Conservation (phyloP, 1,140 invertebrate genomes). For the Diprion similis region DNA sequence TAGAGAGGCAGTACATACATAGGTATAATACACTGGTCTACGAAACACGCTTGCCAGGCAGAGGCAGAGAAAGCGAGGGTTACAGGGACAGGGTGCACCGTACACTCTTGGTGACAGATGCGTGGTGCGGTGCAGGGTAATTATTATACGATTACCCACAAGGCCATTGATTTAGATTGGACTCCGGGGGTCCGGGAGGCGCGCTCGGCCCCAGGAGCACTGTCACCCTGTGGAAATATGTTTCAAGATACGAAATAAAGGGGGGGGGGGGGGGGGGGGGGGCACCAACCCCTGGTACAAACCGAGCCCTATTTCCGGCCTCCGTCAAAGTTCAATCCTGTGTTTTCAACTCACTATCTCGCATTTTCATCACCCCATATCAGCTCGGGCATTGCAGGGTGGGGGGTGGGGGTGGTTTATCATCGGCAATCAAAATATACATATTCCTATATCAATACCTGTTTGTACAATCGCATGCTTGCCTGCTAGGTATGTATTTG, state of each 20-base stretch:
- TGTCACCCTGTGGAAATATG: slow-evolving; percentile 2
- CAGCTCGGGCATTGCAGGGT: not conserved
- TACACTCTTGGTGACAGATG: slow-evolving; percentile 55
- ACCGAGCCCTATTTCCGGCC: not conserved
- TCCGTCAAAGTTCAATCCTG: not conserved
- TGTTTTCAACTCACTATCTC: slow-evolving; percentile 7
- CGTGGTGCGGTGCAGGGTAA: slow-evolving; percentile 55
- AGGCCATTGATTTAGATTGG: slow-evolving; percentile 62
- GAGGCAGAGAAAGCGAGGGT: slow-evolving; percentile 24
- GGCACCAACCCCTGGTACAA: not conserved
- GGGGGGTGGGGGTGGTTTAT: not conserved
- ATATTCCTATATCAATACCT: not conserved
- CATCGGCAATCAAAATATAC: not conserved
- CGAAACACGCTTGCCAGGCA: no score
- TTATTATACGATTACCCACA: slow-evolving; percentile 64
- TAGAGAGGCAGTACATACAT: slow-evolving; percentile 38
- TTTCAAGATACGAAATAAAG: not conserved
- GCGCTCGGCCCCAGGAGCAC: not conserved
- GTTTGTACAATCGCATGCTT: not conserved
- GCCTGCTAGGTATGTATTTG: no score
- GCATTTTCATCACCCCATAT: not conserved
- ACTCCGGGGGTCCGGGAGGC: slow-evolving; percentile 38
- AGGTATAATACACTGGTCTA: not conserved
- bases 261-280: not conserved
- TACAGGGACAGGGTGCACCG: not conserved